Evolutionary conservation across 2,797 vertebrate species (phyloP), one percentile per base, ranked within the genome.

Genomic region (Acipenser transmontanus): DNA sequence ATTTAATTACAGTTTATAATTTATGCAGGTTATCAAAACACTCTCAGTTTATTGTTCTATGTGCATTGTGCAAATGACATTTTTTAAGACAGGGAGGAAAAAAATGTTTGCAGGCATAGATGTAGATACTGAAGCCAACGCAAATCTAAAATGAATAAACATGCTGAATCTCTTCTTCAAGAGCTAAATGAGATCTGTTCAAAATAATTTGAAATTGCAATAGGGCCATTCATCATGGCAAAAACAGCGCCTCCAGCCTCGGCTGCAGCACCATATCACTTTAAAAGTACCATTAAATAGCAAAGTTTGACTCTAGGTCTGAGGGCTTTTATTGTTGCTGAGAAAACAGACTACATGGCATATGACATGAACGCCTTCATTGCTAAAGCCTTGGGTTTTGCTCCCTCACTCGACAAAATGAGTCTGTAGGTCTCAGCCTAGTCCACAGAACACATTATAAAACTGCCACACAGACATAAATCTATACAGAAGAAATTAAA

Each of bases 91-190:
- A 79, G 84, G 79, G 76, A 78, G 79, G 84, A 77, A 76, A 81
- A 3, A 74, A 85, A 86, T 86, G 83, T 89, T 88, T 85, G 84
- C 86, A 89, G 85, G 85, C 86, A 85, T 82, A 87, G 85, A 87
- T 81, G 85, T 83, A 89, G 87, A 91, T 90, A 91, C 91, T 91
- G 89, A 86, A 90, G 83, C 82, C 77, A 67, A 86, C 86, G 87
- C 82, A 88, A 91, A 90, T 90, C 85, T 88, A 82, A 91, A 91
- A 88, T 88, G 87, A 89, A 91, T 91, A 90, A 91, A 91, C 87
- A 91, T 85, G 82, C 85, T 84, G 82, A 85, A 90, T 91, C 84
- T 91, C 88, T 90, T 90, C 86, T 91, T 91, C 88, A 91, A 90
- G 84, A 82, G 81, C 80, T 90, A 91, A 91, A 91, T 91, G 89